phyloP scores from a whole-genome alignment of 2,113 vertebrate species.

The Oenanthe melanoleuca region DNA sequence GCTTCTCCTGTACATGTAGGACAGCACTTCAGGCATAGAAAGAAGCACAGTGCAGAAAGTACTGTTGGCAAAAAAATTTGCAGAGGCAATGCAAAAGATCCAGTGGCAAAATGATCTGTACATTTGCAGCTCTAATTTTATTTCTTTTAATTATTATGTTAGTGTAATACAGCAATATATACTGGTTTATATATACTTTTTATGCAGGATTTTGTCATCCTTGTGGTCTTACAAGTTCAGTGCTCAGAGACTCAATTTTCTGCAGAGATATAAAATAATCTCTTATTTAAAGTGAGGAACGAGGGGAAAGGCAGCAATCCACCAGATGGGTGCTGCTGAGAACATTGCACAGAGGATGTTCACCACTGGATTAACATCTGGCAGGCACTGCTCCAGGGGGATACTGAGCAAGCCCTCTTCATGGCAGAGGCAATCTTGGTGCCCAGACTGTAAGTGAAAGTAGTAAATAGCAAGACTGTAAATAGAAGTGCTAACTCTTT shows the following conservation, averaged over 20 bases:
- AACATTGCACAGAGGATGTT: not conserved
- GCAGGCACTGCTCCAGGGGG: not conserved
- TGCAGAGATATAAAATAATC: not conserved
- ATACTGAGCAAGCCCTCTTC: not conserved
- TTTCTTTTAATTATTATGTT: not conserved
- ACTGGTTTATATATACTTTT: not conserved
- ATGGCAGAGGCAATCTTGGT: not conserved
- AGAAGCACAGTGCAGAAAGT: not conserved
- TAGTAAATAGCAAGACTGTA: not conserved
- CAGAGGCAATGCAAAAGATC: not conserved
- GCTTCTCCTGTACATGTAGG: not conserved
- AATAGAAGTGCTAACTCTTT: not conserved
- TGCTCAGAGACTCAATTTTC: not conserved
- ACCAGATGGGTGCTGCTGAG: not conserved
- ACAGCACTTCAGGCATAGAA: not conserved
- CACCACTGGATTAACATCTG: not conserved
- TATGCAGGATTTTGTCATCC: not conserved
- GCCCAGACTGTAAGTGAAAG: not conserved
- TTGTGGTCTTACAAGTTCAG: not conserved
- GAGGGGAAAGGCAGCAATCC: not conserved
- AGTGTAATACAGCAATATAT: not conserved
- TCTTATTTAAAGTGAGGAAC: not conserved
- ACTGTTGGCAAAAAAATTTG: not conserved
- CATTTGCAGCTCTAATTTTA: not conserved
- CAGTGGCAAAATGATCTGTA: not conserved